phyloP scores from a whole-genome alignment of 2,797 vertebrate genomes.

The Poecilia picta region DNA sequence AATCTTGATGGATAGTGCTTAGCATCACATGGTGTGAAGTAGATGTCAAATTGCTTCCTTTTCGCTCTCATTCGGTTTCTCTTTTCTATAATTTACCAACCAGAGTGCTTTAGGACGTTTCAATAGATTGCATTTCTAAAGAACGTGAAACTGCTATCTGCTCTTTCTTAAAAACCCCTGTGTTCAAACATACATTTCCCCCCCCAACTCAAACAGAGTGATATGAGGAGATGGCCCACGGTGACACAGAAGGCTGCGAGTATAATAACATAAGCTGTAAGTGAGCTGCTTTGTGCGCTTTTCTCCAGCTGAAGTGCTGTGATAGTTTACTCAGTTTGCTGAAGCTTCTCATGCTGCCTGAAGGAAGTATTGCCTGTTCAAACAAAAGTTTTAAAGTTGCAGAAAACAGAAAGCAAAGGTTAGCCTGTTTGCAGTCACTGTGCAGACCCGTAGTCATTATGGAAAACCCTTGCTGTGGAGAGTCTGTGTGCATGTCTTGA shows the following conservation, averaged over 20 bases:
- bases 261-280: slow-evolving; percentile 31
- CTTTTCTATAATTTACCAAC: slow-evolving; percentile 19
- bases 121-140: slow-evolving; percentile 17
- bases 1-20: slow-evolving; percentile 45
- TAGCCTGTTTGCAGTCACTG: not conserved
- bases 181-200: slow-evolving; percentile 2
- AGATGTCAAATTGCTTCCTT: slow-evolving; percentile 18
- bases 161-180: not conserved
- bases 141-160: slow-evolving; percentile 21
- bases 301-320: slow-evolving; percentile 8
- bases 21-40: slow-evolving; percentile 24
- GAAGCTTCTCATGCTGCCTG: slow-evolving; percentile 6
- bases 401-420: not conserved
- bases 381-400: slow-evolving; percentile 9
- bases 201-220: slow-evolving; percentile 14
- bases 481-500: not conserved
- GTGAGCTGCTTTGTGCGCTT: slow-evolving; percentile 28
- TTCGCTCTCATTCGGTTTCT: not conserved
- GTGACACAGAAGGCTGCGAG: slow-evolving; percentile 24
- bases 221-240: slow-evolving; percentile 10
- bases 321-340: slow-evolving; percentile 29
- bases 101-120: slow-evolving; percentile 10
- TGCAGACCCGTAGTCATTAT: not conserved
- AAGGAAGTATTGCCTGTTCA: slow-evolving; percentile 9
- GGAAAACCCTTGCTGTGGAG: not conserved